A percentile compares a stretch with the other conserved stretches of the same genome.
These are phyloP conservation scores for Melanotus villosus DNA, from an alignment of 2,888 invertebrate species.

Conservation along the genomic window DNA sequence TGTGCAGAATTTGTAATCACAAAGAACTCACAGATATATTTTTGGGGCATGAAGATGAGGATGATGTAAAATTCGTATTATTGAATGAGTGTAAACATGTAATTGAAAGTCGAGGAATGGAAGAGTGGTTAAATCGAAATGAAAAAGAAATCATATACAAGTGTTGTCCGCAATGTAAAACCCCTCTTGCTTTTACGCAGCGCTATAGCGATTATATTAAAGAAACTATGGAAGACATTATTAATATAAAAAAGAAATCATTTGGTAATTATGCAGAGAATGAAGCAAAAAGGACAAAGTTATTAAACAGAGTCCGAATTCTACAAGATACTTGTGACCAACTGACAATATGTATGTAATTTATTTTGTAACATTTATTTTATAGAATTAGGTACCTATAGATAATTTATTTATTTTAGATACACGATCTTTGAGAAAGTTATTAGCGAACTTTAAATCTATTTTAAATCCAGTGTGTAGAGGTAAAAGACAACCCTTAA, in stretches of 20 bases:
- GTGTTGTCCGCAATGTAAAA: constrained; percentile 74
- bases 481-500: constrained; percentile 48
- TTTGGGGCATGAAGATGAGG: constrained; percentile 70
- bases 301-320: constrained; percentile 32
- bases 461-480: constrained; percentile 32
- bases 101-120: constrained; percentile 69
- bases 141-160: constrained; percentile 59
- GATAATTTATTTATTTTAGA: constrained; percentile 4
- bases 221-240: constrained; percentile 65
- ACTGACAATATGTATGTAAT: too few species aligned
- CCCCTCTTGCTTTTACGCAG: constrained; percentile 71
- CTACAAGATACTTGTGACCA: neutral
- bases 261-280: constrained; percentile 60
- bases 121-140: constrained; percentile 60
- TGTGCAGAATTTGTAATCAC: constrained; percentile 74
- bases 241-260: constrained; percentile 65
- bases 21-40: constrained; percentile 67
- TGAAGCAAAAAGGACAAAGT: constrained; percentile 47
- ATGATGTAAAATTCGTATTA: constrained; percentile 71
- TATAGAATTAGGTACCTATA: too few species aligned
- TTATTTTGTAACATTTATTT: too few species aligned
- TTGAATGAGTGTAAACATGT: constrained; percentile 71
- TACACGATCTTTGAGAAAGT: neutral
- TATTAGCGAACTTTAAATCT: constrained; percentile 26
- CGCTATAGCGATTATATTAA: constrained; percentile 73